Evolutionary conservation across 2,797 vertebrate genomes (phyloP).

Genomic region (Pseudochirops cupreus): DNA sequence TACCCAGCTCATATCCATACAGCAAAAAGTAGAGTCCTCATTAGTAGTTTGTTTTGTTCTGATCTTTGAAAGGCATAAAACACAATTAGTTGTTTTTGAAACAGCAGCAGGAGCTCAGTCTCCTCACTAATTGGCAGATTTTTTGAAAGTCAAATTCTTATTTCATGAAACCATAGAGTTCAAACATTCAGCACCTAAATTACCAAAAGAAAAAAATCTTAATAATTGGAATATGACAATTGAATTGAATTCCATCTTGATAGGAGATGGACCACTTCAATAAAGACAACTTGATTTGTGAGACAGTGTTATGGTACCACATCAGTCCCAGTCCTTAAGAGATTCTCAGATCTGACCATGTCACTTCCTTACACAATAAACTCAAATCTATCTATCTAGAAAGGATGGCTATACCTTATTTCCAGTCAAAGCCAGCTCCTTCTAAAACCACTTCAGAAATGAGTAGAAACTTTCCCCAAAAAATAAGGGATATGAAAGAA

Average conservation of each 20-base stretch:
- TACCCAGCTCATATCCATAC: neutral
- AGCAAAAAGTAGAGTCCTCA: constrained; percentile 1
- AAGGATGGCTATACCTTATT: neutral
- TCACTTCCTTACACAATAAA: too few relatives aligned
- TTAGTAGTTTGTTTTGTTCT: neutral
- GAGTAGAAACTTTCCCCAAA: neutral
- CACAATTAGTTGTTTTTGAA: constrained; percentile 12
- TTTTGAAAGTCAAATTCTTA: neutral
- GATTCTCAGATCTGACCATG: neutral
- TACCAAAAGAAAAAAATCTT: neutral
- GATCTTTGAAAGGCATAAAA: constrained; percentile 26
- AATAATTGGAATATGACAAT: neutral
- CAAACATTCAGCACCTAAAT: neutral
- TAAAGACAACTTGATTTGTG: neutral
- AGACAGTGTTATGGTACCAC: neutral
- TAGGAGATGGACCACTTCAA: neutral
- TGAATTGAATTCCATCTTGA: neutral
- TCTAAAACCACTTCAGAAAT: neutral
- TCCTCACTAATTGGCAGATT: neutral
- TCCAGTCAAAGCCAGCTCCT: neutral
- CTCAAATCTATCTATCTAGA: neutral
- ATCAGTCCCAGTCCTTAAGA: neutral
- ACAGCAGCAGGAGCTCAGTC: neutral
- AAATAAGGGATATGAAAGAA: neutral
- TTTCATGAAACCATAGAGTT: constrained; percentile 18